A percentile compares a stretch with the other conserved stretches of the same genome.
These are phyloP conservation scores for Isotomurus palustris DNA, from an alignment of 2,888 invertebrate genomes.

Conservation along the genomic window DNA sequence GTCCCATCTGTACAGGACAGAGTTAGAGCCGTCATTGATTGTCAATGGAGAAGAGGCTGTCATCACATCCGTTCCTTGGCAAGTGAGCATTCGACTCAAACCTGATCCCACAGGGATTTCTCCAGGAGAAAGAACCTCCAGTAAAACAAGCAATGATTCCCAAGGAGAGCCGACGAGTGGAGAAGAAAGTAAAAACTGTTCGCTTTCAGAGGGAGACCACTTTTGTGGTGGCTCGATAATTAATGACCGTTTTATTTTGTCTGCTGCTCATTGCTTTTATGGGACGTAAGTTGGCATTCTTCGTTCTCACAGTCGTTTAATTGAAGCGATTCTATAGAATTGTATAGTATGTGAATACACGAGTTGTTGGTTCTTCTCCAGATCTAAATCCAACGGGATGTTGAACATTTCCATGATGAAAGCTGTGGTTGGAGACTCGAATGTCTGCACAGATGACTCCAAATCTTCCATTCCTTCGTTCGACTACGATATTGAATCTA, in stretches of 20 bases:
- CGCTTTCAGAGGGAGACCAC: slow-evolving; percentile 35
- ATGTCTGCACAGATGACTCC: slow-evolving; percentile 32
- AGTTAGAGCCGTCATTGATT: slow-evolving; percentile 24
- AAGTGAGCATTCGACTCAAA: slow-evolving; percentile 36
- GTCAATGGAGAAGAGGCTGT: slow-evolving; percentile 40
- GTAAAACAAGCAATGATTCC: background rate
- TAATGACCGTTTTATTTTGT: slow-evolving; percentile 23
- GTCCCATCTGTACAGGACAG: too few species aligned
- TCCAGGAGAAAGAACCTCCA: background rate
- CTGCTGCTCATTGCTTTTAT: slow-evolving; percentile 41
- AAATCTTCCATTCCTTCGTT: slow-evolving; percentile 14
- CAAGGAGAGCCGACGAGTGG: background rate
- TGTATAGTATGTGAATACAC: background rate
- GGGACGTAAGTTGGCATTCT: slow-evolving; percentile 36
- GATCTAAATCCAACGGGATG: slow-evolving; percentile 37
- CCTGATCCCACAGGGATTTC: background rate
- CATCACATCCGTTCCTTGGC: slow-evolving; percentile 39
- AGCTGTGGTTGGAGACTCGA: slow-evolving; percentile 40
- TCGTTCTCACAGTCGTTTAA: background rate
- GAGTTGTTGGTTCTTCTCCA: slow-evolving; percentile 4
- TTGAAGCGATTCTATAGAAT: background rate
- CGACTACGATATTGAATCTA: slow-evolving; percentile 33
- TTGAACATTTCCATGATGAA: slow-evolving; percentile 21
- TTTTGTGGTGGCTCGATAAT: slow-evolving; percentile 42
- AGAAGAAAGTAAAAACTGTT: slow-evolving; percentile 27